These are phyloP conservation scores for Emys orbicularis DNA, from an alignment of 2,797 vertebrate genomes.

Conservation along the genomic window DNA sequence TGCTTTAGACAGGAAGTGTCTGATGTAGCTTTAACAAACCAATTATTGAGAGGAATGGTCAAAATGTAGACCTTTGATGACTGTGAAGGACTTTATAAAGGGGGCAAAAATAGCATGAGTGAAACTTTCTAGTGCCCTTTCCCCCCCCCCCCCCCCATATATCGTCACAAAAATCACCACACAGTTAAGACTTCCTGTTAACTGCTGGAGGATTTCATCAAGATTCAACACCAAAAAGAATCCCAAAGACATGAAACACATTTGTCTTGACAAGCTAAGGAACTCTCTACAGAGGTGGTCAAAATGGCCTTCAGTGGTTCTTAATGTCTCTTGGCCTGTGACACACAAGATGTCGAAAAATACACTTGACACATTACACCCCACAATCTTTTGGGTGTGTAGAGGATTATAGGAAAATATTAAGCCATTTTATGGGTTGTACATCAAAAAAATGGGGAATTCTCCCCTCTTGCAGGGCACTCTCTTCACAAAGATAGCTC, in stretches of 20 bases:
- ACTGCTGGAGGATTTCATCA: not conserved
- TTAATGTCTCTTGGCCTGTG: not conserved
- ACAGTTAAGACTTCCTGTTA: not conserved
- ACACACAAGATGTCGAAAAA: not conserved
- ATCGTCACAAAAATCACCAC: not conserved
- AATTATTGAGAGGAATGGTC: not conserved
- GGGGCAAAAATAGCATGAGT: not conserved
- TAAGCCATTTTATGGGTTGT: not conserved
- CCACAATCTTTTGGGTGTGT: fast-evolving
- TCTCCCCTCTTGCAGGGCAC: not conserved
- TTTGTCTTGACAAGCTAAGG: not conserved
- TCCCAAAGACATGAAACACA: fast-evolving
- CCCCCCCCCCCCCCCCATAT: not conserved
- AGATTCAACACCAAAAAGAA: not conserved
- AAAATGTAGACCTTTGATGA: not conserved
- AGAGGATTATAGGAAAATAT: not conserved
- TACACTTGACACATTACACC: not conserved
- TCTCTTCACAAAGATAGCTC: not conserved
- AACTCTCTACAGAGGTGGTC: not conserved
- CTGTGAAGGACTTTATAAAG: not conserved
- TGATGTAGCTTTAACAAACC: not conserved
- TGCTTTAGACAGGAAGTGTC: not conserved
- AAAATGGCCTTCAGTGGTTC: not conserved
- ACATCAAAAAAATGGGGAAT: not conserved
- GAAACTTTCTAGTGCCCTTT: not conserved